Conservation (phyloP, 64 coral and sea anemone species). For the Catalaphyllia jardinei region DNA sequence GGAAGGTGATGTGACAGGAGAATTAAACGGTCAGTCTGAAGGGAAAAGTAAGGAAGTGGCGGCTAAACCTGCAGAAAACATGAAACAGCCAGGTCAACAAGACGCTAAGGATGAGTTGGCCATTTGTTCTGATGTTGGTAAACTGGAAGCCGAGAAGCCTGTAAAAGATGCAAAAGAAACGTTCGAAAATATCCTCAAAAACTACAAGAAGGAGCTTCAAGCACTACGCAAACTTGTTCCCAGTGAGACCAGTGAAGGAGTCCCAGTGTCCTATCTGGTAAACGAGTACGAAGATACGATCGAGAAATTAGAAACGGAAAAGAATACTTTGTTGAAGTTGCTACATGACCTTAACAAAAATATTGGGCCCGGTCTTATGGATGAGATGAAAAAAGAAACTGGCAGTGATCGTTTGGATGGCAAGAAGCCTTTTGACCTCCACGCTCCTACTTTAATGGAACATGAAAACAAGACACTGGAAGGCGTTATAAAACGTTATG, state of each 20-base stretch:
- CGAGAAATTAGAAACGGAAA: not conserved
- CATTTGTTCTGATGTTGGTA: not conserved
- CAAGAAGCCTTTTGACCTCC: not conserved
- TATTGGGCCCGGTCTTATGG: constrained; percentile 2
- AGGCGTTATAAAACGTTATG: constrained; percentile 10
- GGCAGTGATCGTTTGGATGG: not conserved
- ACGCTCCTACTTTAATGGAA: not conserved
- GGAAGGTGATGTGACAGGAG: not conserved
- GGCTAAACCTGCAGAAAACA: not conserved
- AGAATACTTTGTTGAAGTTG: not conserved
- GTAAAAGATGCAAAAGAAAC: not conserved
- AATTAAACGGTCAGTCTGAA: not conserved
- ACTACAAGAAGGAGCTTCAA: not conserved
- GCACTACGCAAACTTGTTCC: not conserved
- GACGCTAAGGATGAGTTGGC: too few relatives aligned
- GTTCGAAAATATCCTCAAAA: constrained; percentile 14
- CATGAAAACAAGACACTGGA: not conserved
- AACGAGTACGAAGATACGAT: not conserved
- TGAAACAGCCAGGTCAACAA: not conserved
- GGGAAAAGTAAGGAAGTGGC: not conserved
- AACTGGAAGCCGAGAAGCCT: not conserved
- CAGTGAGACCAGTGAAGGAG: not conserved
- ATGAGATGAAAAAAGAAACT: not conserved
- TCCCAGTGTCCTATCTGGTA: not conserved
- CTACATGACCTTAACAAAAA: not conserved